phyloP scores from a whole-genome alignment of 2,797 vertebrate species.

The Percopsis omiscomaycus region DNA sequence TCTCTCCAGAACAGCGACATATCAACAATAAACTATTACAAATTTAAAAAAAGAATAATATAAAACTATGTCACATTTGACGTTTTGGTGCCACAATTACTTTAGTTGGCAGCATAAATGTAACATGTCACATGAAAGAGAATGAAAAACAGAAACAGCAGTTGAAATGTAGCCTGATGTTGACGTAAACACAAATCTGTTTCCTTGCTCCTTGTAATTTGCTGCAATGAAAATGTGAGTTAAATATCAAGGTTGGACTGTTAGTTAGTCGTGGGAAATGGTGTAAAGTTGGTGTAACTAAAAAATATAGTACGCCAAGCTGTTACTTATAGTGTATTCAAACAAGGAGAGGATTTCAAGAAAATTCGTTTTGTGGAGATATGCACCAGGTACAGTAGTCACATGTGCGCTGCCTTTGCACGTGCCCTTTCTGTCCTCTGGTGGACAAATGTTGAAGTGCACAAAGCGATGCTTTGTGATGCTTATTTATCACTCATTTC shows the following conservation, averaged over 20 bases:
- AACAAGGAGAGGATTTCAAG: slow-evolving; percentile 13
- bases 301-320: too few species aligned
- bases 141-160: slow-evolving; percentile 36
- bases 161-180: slow-evolving; percentile 27
- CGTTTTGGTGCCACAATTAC: slow-evolving; percentile 34
- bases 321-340: neutral
- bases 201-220: neutral
- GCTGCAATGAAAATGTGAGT: neutral
- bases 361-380: neutral
- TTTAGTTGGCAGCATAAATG: slow-evolving; percentile 40
- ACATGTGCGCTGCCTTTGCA: slow-evolving; percentile 17
- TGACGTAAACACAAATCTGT: slow-evolving; percentile 46
- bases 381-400: neutral
- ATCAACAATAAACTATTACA: slow-evolving; percentile 16
- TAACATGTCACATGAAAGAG: slow-evolving; percentile 28
- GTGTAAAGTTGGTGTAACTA: too few species aligned
- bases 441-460: slow-evolving; percentile 52
- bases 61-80: slow-evolving; percentile 63
- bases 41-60: slow-evolving; percentile 59
- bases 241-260: neutral
- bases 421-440: slow-evolving; percentile 58
- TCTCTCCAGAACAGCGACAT: slow-evolving; percentile 71
- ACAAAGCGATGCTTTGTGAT: slow-evolving; percentile 13
- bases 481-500: slow-evolving; percentile 39
- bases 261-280: neutral